Conservation (phyloP, 1,140 invertebrate genomes). For the silkworm (Bombyx mori) region DNA sequence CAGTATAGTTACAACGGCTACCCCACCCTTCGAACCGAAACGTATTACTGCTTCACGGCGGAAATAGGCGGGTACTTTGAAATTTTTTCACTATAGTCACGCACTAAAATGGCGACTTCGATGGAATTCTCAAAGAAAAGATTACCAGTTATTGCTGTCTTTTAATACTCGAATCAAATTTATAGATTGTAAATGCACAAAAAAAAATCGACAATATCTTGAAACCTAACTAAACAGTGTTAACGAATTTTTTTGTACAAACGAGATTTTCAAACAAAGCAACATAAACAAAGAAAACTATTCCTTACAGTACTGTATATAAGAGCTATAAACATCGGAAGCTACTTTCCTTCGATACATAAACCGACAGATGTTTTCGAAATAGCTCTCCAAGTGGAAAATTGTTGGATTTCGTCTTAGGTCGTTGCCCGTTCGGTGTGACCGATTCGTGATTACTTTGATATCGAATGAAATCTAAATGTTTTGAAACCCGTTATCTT, state of each 20-base stretch:
- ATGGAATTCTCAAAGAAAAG: too few species aligned
- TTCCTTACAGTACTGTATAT: not conserved
- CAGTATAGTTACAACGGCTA: too few species aligned
- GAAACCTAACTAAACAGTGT: constrained; percentile 18
- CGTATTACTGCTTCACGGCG: too few species aligned
- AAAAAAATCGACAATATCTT: too few species aligned
- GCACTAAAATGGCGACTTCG: too few species aligned
- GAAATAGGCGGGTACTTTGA: too few species aligned
- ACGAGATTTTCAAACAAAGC: constrained; percentile 5
- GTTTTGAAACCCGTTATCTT: constrained; percentile 11
- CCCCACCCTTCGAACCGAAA: too few species aligned
- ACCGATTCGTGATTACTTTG: constrained; percentile 32
- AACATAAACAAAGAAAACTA: not conserved
- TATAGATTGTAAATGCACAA: too few species aligned
- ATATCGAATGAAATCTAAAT: constrained; percentile 17
- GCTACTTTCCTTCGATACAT: constrained; percentile 1
- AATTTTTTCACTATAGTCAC: too few species aligned
- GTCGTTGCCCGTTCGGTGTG: constrained; percentile 39
- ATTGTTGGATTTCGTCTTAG: constrained; percentile 43
- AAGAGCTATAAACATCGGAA: not conserved
- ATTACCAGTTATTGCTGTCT: too few species aligned
- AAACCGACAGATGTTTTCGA: constrained; percentile 41
- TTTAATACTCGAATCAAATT: too few species aligned
- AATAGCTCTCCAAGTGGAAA: constrained; percentile 44
- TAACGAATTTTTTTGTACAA: constrained; percentile 37